These are phyloP conservation scores for Salvelinus namaycush DNA, from an alignment of 2,113 vertebrate genomes.

Conservation along the genomic window DNA sequence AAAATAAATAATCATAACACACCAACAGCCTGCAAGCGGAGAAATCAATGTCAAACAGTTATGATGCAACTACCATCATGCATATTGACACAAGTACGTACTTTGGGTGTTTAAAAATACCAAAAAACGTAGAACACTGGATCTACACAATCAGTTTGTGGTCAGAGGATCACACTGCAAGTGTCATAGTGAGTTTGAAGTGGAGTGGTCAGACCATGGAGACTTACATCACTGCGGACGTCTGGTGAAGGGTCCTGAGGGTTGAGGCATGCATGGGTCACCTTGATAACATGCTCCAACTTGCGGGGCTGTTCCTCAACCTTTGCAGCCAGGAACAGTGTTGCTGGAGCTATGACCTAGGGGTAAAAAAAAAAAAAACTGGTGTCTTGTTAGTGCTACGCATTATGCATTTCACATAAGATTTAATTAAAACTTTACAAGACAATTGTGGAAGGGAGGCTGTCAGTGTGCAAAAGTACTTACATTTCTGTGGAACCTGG, in stretches of 20 bases:
- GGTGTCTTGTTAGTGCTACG: no score
- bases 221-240: constrained; percentile 87
- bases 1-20: no score
- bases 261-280: constrained; percentile 90
- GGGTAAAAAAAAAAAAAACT: no score
- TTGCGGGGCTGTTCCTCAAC: constrained; percentile 97
- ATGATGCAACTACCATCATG: no score
- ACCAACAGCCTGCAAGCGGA: no score
- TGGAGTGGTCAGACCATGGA: not conserved
- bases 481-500: constrained; percentile 91
- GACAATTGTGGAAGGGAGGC: not conserved
- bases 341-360: constrained; percentile 88
- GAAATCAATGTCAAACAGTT: no score
- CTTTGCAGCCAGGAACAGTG: constrained; percentile 93
- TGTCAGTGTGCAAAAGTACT: constrained; percentile 57
- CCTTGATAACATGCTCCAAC: constrained; percentile 95
- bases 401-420: not conserved
- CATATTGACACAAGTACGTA: no score
- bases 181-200: not conserved
- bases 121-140: no score
- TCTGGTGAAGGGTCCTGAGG: constrained; percentile 90
- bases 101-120: no score
- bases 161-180: no score
- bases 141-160: no score
- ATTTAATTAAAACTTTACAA: not conserved